Conservation (phyloP, 2,113 vertebrate species). For the Lycocorax pyrrhopterus region DNA sequence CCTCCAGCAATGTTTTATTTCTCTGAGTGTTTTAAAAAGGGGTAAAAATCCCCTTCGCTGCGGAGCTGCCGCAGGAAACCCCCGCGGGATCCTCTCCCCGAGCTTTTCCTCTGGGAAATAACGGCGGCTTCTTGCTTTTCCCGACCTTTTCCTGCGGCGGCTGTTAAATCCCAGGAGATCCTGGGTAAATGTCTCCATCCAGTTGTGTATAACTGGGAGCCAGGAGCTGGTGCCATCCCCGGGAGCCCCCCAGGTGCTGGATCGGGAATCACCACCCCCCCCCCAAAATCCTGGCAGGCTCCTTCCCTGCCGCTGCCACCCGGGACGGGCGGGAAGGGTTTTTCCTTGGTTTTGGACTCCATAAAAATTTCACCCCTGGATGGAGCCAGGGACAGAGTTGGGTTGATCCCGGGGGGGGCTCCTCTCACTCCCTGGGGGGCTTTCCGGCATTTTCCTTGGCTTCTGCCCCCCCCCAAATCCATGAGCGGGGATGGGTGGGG, state of each 20-base stretch:
- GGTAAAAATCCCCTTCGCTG: neutral
- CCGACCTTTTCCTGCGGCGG: slow-evolving; percentile 32
- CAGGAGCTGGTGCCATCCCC: neutral
- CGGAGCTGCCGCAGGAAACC: neutral
- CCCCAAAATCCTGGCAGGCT: neutral
- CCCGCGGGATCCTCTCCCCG: neutral
- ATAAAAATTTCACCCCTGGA: neutral
- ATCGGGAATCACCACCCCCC: neutral
- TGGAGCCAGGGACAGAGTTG: neutral
- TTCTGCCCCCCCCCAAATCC: neutral
- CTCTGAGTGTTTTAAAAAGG: neutral
- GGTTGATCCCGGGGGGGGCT: accelerated
- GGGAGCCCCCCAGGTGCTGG: neutral
- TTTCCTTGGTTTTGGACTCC: neutral
- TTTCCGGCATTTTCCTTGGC: neutral
- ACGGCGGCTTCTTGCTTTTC: neutral
- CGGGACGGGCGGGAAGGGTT: accelerated
- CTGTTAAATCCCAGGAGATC: neutral
- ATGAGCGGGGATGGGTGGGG: accelerated
- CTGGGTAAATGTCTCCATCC: slow-evolving; percentile 23
- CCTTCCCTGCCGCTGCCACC: neutral
- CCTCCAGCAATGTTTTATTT: neutral
- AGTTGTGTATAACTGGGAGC: neutral
- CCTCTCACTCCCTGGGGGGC: accelerated
- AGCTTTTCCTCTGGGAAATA: neutral